Evolutionary conservation across 2,113 vertebrate genomes (phyloP), one percentile per base, ranked within the genome.

Genomic region (Marmota flaviventris): DNA sequence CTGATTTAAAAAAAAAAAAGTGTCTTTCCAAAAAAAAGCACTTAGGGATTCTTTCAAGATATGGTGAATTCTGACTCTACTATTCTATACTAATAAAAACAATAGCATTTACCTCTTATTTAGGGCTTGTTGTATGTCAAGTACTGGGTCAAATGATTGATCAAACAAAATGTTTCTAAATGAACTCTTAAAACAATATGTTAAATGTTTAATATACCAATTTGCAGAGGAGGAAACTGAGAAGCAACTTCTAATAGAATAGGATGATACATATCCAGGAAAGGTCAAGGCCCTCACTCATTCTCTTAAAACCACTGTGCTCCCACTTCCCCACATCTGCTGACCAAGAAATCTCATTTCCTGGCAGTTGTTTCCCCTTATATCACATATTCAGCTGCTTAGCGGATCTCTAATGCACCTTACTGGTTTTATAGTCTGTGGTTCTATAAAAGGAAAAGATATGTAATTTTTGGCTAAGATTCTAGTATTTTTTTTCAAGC

Each of bases 191-290:
- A 10, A 45, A 70, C 37, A 92, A 67, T 82, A 48, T 78, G 17
- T 69, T 87, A 37, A 53, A 53, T 82, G 70, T 78, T 89, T 85
- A 90, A 61, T 61, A 82, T 69, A 16, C 61, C 25, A 34, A 0
- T 92, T 93, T 93, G 12, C 63, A 70, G 61, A 65, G 72, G 37
- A 95, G 75, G 84, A 95, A 82, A 91, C 22, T 63, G 11, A 77
- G 77, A 73, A 63, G 11, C n/a, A 85, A 45, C 29, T 76, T 83
- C 25, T 83, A 70, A 63, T 4, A 89, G 39, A 53, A 48, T 58
- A 89, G 75, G 20, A 65, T 42, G 67, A 56, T 39, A 39, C 8
- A 79, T 87, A 83, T 67, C 48, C 45, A 75, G 67, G n/a, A 65
- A n/a, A 75, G 20, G 8, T 5, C 24, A 39, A 39, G 39, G 39